Evolutionary conservation across 2,113 vertebrate genomes (phyloP), one percentile per base, ranked within the genome.

Genomic region (Neolamprologus sp.): DNA sequence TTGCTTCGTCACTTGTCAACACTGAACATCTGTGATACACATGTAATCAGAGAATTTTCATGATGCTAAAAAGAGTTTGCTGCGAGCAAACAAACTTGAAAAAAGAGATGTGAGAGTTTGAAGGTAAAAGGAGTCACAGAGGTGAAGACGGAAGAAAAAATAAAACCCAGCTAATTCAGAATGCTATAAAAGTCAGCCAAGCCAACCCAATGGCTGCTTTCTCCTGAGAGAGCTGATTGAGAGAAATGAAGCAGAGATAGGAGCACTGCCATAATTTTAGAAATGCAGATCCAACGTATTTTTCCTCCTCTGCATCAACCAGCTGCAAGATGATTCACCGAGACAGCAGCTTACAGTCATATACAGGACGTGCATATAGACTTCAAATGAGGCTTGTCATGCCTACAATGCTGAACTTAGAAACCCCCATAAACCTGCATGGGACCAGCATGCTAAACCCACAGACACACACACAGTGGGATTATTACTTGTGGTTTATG

Each of bases 201-300:
- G 89, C 90, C 87, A 85, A 28, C 40, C 81, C 68, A 65, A 87
- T 53, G 83, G 65, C 85, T 88, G 31, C 86, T 28, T 11, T 88
- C 87, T 88, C 82, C 80, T 16, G 31, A 83, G 85, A 85, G n/a
- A 88, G 87, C 57, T 86, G 90, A 91, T 75, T 87, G 88, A 85
- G 49, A 58, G 87, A 89, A 90, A 92, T 90, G 51, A 90, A 84
- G 92, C 87, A 80, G 54, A 89, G 87, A 92, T 82, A 65, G 80
- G 23, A 84, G 60, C 19, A 3, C 5, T 9, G 42, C 28, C 31
- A 49, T 91, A 4, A 80, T 78, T 92, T 85, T 33, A 47, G 81
- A 92, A 90, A 84, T 88, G 85, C 87, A 85, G 80, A 90, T 65
- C 78, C 37, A 82, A 73, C 71, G 16, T 37, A 78, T 89, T 88